phyloP scores from a whole-genome alignment of 2,113 vertebrate genomes.

The Narcine bancroftii region DNA sequence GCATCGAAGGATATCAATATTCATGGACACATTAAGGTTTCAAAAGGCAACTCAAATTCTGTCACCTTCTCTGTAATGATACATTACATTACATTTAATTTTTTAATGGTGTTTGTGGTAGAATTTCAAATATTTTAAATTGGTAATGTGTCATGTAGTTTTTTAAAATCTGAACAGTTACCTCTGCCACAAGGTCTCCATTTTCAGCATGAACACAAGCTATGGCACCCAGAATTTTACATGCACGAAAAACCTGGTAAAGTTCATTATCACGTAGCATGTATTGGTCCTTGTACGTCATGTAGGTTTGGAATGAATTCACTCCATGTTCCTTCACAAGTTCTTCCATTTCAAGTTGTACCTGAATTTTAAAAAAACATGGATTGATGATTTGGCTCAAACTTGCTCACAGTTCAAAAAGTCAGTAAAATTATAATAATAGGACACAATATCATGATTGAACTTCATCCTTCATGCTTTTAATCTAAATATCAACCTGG shows the following conservation, averaged over 20 bases:
- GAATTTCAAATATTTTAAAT: not conserved
- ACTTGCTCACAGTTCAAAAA: not conserved
- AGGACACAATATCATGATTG: not conserved
- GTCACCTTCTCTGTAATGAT: not conserved
- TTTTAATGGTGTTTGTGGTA: not conserved
- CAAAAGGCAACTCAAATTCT: not conserved
- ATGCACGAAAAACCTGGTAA: slow-evolving; percentile 81
- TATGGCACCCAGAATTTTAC: slow-evolving; percentile 83
- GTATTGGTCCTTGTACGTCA: slow-evolving; percentile 91
- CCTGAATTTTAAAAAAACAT: slow-evolving; percentile 53
- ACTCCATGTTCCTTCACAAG: slow-evolving; percentile 88
- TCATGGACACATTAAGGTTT: not conserved
- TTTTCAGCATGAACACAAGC: slow-evolving; percentile 90
- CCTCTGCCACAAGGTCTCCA: slow-evolving; percentile 91
- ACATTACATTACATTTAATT: not conserved
- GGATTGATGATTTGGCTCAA: not conserved
- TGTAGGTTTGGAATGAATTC: slow-evolving; percentile 97
- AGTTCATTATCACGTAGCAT: slow-evolving; percentile 93
- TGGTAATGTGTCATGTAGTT: not conserved
- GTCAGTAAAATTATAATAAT: not conserved
- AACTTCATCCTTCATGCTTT: not conserved
- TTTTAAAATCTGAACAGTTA: slow-evolving; percentile 45
- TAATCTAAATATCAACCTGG: not conserved
- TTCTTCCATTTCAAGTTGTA: slow-evolving; percentile 83
- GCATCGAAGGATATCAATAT: not conserved